A percentile compares a stretch with the other conserved stretches of the same genome.
These are phyloP conservation scores for Corynorhinus townsendii DNA, from an alignment of 2,113 vertebrate genomes.

Conservation along the genomic window DNA sequence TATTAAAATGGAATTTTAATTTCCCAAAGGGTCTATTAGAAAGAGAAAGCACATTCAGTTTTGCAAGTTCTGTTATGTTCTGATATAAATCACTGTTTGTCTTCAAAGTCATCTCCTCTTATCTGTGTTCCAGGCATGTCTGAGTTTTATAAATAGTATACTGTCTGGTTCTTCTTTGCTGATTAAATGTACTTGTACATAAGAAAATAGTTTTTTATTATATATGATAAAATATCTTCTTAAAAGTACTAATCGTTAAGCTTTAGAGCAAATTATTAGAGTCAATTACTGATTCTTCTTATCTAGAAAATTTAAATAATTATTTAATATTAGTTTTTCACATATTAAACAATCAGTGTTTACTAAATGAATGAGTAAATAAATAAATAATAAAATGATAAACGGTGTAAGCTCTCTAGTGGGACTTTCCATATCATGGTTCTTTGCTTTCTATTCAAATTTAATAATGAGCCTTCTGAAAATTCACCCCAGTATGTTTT, in stretches of 20 bases:
- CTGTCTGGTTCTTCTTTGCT: neutral
- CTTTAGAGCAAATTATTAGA: neutral
- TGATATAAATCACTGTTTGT: neutral
- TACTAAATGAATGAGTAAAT: neutral
- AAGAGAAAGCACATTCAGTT: neutral
- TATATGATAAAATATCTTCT: neutral
- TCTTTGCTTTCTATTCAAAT: constrained; percentile 25
- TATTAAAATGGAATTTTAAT: constrained; percentile 10
- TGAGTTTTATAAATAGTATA: constrained; percentile 4
- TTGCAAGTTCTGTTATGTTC: neutral
- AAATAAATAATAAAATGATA: neutral
- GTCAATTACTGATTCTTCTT: neutral
- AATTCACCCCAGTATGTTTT: neutral
- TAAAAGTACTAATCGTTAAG: neutral
- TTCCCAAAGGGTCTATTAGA: neutral
- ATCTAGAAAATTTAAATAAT: neutral
- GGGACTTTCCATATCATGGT: neutral
- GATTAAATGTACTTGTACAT: constrained; percentile 2
- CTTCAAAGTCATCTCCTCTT: neutral
- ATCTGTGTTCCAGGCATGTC: neutral
- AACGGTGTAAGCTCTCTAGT: neutral
- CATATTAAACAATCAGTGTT: neutral
- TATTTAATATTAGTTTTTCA: neutral
- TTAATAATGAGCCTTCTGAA: neutral
- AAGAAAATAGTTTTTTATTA: constrained; percentile 9